These are phyloP conservation scores for Geopemphigus sp. DNA, from an alignment of 1,140 invertebrate species.

Conservation along the genomic window DNA sequence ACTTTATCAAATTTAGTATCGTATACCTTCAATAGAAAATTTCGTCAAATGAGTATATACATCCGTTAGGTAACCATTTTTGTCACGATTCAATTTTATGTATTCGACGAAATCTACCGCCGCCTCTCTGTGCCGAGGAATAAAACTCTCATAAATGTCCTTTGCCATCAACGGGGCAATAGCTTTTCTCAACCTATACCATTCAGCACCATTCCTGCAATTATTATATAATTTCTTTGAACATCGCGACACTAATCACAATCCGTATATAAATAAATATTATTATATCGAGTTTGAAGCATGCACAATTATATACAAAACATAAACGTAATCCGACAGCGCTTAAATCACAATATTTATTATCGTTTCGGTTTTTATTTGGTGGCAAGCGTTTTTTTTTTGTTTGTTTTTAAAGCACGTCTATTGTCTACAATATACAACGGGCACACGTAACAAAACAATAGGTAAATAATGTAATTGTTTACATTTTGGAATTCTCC, in stretches of 20 bases:
- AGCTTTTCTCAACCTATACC: conserved; percentile 55
- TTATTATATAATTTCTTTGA: background rate
- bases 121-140: conserved; percentile 53
- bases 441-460: background rate
- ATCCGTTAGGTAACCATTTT: conserved; percentile 53
- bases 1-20: too few species aligned
- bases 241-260: background rate
- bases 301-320: too few species aligned
- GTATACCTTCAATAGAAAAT: conserved; percentile 56
- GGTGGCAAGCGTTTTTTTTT: too few species aligned
- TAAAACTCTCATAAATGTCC: conserved; percentile 53
- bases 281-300: too few species aligned
- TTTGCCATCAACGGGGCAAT: conserved; percentile 54
- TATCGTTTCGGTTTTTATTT: background rate
- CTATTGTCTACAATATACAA: background rate
- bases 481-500: conserved; percentile 13
- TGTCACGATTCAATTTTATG: conserved; percentile 52
- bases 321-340: background rate
- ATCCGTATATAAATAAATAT: too few species aligned
- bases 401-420: background rate
- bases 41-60: conserved; percentile 54
- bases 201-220: conserved; percentile 55
- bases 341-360: background rate
- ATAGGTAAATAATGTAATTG: background rate
- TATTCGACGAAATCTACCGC: conserved; percentile 54